phyloP scores from a whole-genome alignment of 2,888 invertebrate species.

The Orthosia incerta region DNA sequence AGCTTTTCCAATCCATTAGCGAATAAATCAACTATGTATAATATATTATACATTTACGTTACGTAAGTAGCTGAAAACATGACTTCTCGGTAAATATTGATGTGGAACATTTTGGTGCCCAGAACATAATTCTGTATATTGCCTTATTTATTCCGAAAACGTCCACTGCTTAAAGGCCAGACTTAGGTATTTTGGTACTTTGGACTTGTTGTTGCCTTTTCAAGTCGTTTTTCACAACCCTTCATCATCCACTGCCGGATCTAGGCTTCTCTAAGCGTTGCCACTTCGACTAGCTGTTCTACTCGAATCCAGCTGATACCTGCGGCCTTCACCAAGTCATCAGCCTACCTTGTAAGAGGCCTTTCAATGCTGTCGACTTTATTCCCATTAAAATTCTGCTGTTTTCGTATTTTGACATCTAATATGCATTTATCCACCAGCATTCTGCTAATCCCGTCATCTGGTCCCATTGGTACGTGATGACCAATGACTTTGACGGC shows the following conservation, averaged over 20 bases:
- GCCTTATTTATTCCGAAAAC: constrained; percentile 15
- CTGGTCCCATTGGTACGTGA: constrained; percentile 6
- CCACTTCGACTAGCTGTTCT: not conserved
- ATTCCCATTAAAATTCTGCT: no score
- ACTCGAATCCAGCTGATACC: not conserved
- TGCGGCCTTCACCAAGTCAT: not conserved
- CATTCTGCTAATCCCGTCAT: constrained; percentile 25
- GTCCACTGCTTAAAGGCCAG: not conserved
- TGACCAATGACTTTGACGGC: constrained; percentile 43
- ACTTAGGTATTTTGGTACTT: not conserved
- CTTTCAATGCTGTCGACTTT: not conserved
- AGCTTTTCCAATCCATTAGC: constrained; percentile 67
- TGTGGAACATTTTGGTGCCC: constrained; percentile 19
- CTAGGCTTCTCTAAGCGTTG: no score
- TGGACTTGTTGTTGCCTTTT: no score
- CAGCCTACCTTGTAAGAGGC: not conserved
- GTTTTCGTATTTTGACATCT: not conserved
- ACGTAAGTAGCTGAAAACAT: constrained; percentile 44
- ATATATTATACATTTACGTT: constrained; percentile 38
- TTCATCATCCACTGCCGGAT: not conserved
- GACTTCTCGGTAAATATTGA: constrained; percentile 14
- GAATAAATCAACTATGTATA: constrained; percentile 56
- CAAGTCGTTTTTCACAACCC: not conserved
- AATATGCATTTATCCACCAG: not conserved
- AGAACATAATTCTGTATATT: constrained; percentile 5